Evolutionary conservation across 2,888 invertebrate species (phyloP).

Genomic region (Sepiola atlantica): DNA sequence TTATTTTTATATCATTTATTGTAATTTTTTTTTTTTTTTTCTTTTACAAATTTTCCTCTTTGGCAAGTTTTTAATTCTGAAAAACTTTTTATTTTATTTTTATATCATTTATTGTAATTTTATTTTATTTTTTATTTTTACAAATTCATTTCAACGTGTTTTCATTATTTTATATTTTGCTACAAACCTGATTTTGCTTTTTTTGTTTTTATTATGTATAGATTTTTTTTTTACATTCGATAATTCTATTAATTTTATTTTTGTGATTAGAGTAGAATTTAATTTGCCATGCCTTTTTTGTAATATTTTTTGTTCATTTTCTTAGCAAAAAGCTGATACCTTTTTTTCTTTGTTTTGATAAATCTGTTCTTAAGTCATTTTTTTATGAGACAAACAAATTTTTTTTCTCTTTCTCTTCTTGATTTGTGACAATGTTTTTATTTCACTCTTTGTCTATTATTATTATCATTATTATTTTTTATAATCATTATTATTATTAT

Average conservation of each 20-base stretch:
- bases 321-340: not conserved
- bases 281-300: not conserved
- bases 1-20: no score
- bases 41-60: not conserved
- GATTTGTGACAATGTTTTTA: not conserved
- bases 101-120: not conserved
- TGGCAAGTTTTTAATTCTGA: not conserved
- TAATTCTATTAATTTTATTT: not conserved
- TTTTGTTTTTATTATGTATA: not conserved
- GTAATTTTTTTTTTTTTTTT: no score
- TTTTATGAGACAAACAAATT: not conserved
- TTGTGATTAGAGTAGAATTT: not conserved
- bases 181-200: not conserved
- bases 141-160: not conserved
- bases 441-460: not conserved
- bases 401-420: not conserved
- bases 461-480: no score
- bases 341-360: not conserved
- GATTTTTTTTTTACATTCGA: not conserved
- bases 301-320: constrained; percentile 5
- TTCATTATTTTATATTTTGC: not conserved
- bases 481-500: no score
- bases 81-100: not conserved
- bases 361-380: not conserved
- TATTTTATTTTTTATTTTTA: no score